Conservation (phyloP, 2,113 vertebrate genomes). For the Lampris megalopsis region DNA sequence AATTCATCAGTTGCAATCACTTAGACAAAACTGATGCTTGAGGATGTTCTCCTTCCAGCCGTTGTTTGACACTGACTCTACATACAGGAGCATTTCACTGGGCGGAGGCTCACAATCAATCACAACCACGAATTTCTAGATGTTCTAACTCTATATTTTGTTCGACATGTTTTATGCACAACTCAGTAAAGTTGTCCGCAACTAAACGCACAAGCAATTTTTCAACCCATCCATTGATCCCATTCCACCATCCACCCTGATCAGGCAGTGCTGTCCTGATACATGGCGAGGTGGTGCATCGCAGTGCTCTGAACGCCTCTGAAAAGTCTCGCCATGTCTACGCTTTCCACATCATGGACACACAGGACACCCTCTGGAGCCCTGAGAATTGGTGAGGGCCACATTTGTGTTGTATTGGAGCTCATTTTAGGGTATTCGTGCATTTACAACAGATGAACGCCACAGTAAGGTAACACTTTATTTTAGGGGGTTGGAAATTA, state of each 20-base stretch:
- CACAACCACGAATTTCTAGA: no score
- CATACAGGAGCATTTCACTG: neutral
- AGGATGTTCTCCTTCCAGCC: neutral
- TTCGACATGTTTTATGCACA: no score
- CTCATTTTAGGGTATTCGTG: neutral
- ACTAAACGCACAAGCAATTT: no score
- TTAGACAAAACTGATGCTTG: neutral
- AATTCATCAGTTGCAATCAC: neutral
- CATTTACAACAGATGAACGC: neutral
- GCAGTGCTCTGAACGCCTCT: conserved; percentile 89
- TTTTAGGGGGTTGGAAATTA: no score
- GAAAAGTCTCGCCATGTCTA: conserved; percentile 88
- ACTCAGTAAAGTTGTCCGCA: no score
- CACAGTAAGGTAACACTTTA: neutral
- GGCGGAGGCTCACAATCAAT: neutral
- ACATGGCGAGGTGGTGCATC: conserved; percentile 94
- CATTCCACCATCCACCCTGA: neutral
- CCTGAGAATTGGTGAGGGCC: conserved; percentile 91
- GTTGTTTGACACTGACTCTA: neutral
- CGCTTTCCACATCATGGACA: conserved; percentile 95
- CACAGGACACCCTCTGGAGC: conserved; percentile 88
- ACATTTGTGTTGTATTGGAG: conserved; percentile 5
- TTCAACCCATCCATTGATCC: no score
- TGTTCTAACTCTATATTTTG: no score
- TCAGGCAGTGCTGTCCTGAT: conserved; percentile 91